A percentile compares a stretch with the other conserved stretches of the same genome.
phyloP scores from a whole-genome alignment of 2,797 vertebrate genomes.

The Poecilia gillii region DNA sequence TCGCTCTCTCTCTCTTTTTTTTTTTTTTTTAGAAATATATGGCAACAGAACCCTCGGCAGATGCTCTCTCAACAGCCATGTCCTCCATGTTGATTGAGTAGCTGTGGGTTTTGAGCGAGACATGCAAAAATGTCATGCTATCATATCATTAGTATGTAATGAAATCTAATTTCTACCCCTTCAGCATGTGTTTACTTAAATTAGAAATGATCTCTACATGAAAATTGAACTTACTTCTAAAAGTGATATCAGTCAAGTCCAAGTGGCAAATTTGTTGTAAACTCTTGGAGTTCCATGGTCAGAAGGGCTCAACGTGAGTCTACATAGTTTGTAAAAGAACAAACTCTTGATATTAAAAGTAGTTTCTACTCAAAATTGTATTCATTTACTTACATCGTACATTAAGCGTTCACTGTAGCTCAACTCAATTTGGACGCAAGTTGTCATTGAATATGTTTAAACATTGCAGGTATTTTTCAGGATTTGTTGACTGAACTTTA shows the following conservation, averaged over 20 bases:
- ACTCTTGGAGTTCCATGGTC: not conserved
- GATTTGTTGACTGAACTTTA: not conserved
- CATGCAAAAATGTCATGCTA: conserved; percentile 34
- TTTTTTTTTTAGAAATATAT: conserved; percentile 22
- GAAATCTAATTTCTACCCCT: conserved; percentile 22
- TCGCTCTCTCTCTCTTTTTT: too few species aligned
- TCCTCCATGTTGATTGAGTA: conserved; percentile 36
- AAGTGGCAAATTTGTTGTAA: not conserved
- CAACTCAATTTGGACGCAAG: not conserved
- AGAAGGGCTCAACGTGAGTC: not conserved
- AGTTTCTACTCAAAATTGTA: not conserved
- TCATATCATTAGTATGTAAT: conserved; percentile 24
- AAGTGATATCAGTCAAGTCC: conserved; percentile 13
- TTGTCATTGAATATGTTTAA: not conserved
- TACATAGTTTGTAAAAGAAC: not conserved
- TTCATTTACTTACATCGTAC: not conserved
- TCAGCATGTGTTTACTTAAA: conserved; percentile 10
- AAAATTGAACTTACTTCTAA: conserved; percentile 9
- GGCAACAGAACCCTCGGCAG: conserved; percentile 9
- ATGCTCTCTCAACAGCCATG: conserved; percentile 16
- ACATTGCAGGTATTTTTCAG: not conserved
- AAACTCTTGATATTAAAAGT: not conserved
- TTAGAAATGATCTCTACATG: conserved; percentile 2
- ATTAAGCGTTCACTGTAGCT: not conserved
- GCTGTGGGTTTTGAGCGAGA: conserved; percentile 29